Percentiles rank a stretch among this genome's conserved stretches.
These are phyloP conservation scores for Peromyscus polionotus DNA, from an alignment of 2,113 vertebrate genomes.

Conservation along the genomic window DNA sequence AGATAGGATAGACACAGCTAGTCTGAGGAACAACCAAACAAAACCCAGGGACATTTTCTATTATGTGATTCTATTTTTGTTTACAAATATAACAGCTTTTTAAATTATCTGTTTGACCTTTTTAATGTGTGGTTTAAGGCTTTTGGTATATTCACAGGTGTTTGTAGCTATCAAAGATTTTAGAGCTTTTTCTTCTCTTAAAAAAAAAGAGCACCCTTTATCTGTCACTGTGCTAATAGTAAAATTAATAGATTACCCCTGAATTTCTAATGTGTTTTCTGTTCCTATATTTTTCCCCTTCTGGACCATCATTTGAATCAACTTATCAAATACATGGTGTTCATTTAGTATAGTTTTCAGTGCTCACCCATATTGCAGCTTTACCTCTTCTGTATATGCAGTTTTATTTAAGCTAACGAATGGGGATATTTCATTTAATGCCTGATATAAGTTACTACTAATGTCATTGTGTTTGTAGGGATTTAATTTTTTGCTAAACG, in stretches of 20 bases:
- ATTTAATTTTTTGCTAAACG: constrained; percentile 46
- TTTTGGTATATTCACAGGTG: constrained; percentile 37
- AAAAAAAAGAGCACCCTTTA: constrained; percentile 16
- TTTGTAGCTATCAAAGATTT: neutral
- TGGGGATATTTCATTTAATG: neutral
- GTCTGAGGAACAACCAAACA: neutral
- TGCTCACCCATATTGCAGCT: neutral
- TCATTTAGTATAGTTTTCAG: constrained; percentile 19
- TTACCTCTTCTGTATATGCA: neutral
- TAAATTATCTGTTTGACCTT: neutral
- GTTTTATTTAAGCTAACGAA: constrained; percentile 38
- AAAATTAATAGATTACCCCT: neutral
- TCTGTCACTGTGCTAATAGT: neutral
- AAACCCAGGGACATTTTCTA: neutral
- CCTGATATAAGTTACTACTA: constrained; percentile 37
- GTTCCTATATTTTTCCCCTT: constrained; percentile 14
- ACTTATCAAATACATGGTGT: neutral
- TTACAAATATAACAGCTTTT: neutral
- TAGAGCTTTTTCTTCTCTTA: constrained; percentile 23
- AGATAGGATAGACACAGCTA: neutral
- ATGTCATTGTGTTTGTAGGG: neutral
- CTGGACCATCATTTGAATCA: constrained; percentile 23
- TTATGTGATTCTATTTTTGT: constrained; percentile 38
- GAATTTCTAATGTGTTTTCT: neutral
- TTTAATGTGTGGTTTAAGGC: constrained; percentile 40